These are phyloP conservation scores for Ditylenchus dipsaci DNA, from an alignment of 1,140 invertebrate genomes.

Conservation along the genomic window DNA sequence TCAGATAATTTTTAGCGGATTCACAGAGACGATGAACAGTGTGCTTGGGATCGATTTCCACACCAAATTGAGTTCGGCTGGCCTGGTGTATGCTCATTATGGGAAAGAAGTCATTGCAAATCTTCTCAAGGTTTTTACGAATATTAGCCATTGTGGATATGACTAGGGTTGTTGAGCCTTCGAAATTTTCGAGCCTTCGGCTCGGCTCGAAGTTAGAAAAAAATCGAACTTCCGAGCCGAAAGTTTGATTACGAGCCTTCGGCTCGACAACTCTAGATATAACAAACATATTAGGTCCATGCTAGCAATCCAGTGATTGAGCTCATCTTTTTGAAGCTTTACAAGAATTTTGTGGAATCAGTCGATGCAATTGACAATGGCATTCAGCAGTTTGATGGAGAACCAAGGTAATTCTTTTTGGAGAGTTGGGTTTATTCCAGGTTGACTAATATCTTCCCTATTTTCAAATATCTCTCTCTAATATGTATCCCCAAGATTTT, in stretches of 20 bases:
- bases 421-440: background rate
- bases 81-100: constrained; percentile 84
- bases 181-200: too few species aligned
- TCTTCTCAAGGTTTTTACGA: too few species aligned
- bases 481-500: constrained; percentile 9
- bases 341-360: constrained; percentile 69
- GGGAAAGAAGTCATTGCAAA: constrained; percentile 72
- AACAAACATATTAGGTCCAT: too few species aligned
- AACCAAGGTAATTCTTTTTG: constrained; percentile 63
- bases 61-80: constrained; percentile 85
- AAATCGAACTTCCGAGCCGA: too few species aligned
- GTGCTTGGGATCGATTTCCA: constrained; percentile 59
- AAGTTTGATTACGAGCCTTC: too few species aligned
- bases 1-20: constrained; percentile 65
- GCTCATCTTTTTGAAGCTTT: constrained; percentile 74
- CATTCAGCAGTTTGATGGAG: constrained; percentile 68
- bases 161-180: too few species aligned
- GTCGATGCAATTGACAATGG: constrained; percentile 96
- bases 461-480: background rate
- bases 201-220: too few species aligned
- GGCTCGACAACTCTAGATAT: too few species aligned
- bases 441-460: background rate
- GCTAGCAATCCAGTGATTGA: too few species aligned
- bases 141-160: too few species aligned
- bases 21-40: constrained; percentile 66